These are phyloP conservation scores for Protobothrops mucrosquamatus DNA, from an alignment of 2,113 vertebrate genomes.

Conservation along the genomic window DNA sequence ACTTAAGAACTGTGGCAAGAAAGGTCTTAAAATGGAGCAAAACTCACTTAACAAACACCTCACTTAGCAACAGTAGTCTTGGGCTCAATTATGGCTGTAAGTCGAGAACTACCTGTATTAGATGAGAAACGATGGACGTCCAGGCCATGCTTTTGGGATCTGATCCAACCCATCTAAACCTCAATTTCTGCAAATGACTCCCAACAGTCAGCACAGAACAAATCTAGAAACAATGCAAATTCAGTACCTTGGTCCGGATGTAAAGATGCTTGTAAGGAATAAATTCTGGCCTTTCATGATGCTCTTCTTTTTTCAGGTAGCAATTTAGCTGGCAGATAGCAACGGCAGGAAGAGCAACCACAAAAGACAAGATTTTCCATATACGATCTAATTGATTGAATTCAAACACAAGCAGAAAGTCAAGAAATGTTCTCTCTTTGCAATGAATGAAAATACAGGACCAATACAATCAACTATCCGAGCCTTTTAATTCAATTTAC, in stretches of 20 bases:
- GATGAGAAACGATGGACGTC: background rate
- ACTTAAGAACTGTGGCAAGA: background rate
- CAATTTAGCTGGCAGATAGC: slow-evolving; percentile 91
- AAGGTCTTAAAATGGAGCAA: background rate
- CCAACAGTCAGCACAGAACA: background rate
- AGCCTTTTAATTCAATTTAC: background rate
- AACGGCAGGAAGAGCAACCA: slow-evolving; percentile 89
- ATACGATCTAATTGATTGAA: slow-evolving; percentile 67
- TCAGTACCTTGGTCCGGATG: slow-evolving; percentile 87
- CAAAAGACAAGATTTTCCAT: slow-evolving; percentile 83
- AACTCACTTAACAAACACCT: background rate
- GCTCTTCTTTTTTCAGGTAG: slow-evolving; percentile 74
- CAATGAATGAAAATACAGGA: background rate
- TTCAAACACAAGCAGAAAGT: background rate
- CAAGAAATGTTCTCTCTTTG: background rate
- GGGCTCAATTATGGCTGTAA: background rate
- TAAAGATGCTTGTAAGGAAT: slow-evolving; percentile 85
- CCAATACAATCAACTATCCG: background rate
- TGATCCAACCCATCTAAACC: background rate
- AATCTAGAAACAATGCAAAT: background rate
- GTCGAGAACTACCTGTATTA: background rate
- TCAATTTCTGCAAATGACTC: background rate
- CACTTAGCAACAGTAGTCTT: background rate
- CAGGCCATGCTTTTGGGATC: background rate
- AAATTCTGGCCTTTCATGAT: slow-evolving; percentile 80